Evolutionary conservation across 2,113 vertebrate species (phyloP).

Genomic region (Rhizomys pruinosus): DNA sequence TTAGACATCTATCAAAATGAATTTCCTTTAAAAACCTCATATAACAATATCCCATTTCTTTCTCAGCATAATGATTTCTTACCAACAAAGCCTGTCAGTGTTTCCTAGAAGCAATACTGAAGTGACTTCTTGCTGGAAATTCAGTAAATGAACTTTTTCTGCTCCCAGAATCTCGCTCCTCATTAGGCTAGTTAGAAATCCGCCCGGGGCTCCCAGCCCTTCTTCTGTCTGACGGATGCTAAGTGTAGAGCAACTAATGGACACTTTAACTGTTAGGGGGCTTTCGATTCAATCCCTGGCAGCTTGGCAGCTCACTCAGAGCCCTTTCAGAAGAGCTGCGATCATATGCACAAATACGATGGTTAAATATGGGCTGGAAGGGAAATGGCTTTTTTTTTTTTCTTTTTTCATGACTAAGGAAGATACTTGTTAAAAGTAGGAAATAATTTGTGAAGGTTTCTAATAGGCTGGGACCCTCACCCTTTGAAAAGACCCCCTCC

Average conservation of each 20-base stretch:
- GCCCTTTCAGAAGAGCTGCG: slow-evolving; percentile 61
- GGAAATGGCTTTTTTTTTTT: background rate
- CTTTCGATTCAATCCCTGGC: slow-evolving; percentile 54
- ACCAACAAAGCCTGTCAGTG: slow-evolving; percentile 79
- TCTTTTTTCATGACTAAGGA: background rate
- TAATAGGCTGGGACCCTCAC: background rate
- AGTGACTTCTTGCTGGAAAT: slow-evolving; percentile 79
- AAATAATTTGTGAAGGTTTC: slow-evolving; percentile 47
- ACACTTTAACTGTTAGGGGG: slow-evolving; percentile 72
- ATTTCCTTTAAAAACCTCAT: slow-evolving; percentile 77
- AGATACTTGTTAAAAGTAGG: slow-evolving; percentile 52
- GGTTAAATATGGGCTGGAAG: slow-evolving; percentile 68
- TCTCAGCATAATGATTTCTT: slow-evolving; percentile 82
- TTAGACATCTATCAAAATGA: slow-evolving; percentile 73
- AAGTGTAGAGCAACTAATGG: slow-evolving; percentile 68
- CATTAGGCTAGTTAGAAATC: slow-evolving; percentile 73
- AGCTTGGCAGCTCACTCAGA: slow-evolving; percentile 58
- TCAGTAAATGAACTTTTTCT: slow-evolving; percentile 77
- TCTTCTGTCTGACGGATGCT: slow-evolving; percentile 67
- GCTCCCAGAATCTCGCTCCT: slow-evolving; percentile 69
- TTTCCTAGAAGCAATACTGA: slow-evolving; percentile 82
- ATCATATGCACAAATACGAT: slow-evolving; percentile 66
- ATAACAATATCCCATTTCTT: slow-evolving; percentile 74
- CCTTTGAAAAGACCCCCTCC: background rate
- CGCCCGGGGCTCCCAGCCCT: slow-evolving; percentile 61